These are phyloP conservation scores for Chromobotia macracanthus DNA, from an alignment of 2,797 vertebrate species.

Conservation along the genomic window DNA sequence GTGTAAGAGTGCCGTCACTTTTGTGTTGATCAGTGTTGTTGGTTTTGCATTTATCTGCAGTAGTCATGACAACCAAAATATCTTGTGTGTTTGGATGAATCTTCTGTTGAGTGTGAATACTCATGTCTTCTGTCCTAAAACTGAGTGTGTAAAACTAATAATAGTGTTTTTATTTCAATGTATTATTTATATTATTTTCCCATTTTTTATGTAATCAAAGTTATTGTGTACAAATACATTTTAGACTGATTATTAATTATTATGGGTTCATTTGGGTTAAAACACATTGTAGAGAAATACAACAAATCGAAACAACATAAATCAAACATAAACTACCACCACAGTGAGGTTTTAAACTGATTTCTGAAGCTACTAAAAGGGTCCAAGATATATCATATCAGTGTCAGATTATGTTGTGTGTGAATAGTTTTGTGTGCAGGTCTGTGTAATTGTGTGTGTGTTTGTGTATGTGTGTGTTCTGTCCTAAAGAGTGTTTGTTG, in stretches of 20 bases:
- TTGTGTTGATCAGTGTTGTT: neutral
- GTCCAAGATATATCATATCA: slow-evolving; percentile 49
- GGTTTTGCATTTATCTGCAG: neutral
- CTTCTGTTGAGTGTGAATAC: neutral
- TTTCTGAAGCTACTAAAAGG: neutral
- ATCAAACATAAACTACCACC: neutral
- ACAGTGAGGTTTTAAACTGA: no score
- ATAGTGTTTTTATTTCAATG: neutral
- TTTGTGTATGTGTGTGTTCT: slow-evolving; percentile 60
- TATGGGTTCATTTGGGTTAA: neutral
- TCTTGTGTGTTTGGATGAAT: neutral
- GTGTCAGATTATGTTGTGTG: slow-evolving; percentile 41
- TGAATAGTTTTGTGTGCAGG: slow-evolving; percentile 46
- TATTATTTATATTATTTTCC: no score
- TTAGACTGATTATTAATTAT: neutral
- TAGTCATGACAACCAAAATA: neutral
- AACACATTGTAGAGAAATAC: neutral
- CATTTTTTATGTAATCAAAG: no score
- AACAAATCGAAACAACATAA: neutral
- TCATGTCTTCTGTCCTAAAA: neutral
- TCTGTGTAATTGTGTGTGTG: slow-evolving; percentile 36
- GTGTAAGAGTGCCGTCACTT: neutral
- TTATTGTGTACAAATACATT: no score
- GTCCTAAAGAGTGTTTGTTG: slow-evolving; percentile 68
- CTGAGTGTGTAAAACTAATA: neutral